A percentile compares a stretch with the other conserved stretches of the same genome.
Evolutionary conservation across 1,140 invertebrate genomes (phyloP).

Genomic region (Bombus turneri): DNA sequence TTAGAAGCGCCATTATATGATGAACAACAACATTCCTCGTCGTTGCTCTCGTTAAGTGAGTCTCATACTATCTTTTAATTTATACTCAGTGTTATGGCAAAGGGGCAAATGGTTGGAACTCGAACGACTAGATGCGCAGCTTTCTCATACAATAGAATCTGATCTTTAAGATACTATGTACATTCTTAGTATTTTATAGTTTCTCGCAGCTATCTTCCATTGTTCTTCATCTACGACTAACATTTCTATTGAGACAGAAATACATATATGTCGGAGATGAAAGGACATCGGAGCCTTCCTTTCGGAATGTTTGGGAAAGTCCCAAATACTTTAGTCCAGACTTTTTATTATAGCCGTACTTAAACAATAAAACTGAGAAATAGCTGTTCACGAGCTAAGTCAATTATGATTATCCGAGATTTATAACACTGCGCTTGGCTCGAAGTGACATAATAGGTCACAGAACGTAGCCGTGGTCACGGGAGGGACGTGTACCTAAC

Average conservation of each 20-base stretch:
- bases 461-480: no score
- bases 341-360: no score
- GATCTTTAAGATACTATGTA: not conserved
- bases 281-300: no score
- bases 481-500: no score
- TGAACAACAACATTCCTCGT: not conserved
- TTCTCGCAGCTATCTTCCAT: not conserved
- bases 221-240: not conserved
- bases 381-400: no score
- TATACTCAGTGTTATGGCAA: not conserved
- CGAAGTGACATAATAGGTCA: no score
- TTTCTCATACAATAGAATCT: not conserved
- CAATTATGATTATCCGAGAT: no score
- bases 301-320: no score
- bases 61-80: not conserved
- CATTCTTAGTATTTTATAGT: not conserved
- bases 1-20: constrained; percentile 12
- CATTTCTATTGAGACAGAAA: not conserved
- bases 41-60: not conserved
- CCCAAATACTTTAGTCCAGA: no score
- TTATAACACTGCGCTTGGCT: no score
- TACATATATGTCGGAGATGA: not conserved
- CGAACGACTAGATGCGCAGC: not conserved
- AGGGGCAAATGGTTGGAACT: not conserved
- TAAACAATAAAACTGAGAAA: no score